Conservation (phyloP, 2,113 vertebrate species). For the Sinosuthora webbiana region DNA sequence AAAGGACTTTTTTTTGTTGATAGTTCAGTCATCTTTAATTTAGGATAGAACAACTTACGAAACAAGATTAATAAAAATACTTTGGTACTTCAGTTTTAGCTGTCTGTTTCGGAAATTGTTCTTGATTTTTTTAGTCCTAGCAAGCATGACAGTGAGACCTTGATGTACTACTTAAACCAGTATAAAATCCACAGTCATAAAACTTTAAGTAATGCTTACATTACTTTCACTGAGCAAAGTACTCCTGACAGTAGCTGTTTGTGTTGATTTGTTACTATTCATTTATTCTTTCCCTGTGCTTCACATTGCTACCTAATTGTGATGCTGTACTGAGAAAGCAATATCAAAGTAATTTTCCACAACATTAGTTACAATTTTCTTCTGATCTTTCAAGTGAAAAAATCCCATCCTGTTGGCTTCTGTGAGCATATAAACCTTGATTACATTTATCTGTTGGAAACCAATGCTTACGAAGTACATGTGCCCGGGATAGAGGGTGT, state of each 20-base stretch:
- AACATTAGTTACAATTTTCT: conserved; percentile 85
- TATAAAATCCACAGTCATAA: conserved; percentile 69
- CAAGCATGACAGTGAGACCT: conserved; percentile 19
- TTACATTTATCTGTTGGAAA: conserved; percentile 81
- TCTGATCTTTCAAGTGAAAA: conserved; percentile 83
- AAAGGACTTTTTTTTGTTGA: conserved; percentile 17
- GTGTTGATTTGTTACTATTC: conserved; percentile 86
- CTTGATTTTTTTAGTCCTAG: conserved; percentile 25
- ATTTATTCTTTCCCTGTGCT: conserved; percentile 75
- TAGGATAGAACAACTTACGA: not conserved
- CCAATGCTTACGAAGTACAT: conserved; percentile 66
- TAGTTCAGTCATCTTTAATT: conserved; percentile 55
- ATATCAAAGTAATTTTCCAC: conserved; percentile 88
- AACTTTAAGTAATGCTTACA: conserved; percentile 81
- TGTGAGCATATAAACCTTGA: conserved; percentile 80
- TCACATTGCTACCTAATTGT: conserved; percentile 81
- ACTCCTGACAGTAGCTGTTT: conserved; percentile 82
- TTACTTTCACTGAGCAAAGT: conserved; percentile 80
- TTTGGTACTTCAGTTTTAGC: conserved; percentile 12
- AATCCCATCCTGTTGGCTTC: conserved; percentile 79
- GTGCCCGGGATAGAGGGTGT: conserved; percentile 2
- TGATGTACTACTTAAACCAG: conserved; percentile 59
- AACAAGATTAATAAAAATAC: conserved; percentile 51
- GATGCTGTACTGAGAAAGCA: conserved; percentile 85
- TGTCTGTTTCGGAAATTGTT: not conserved